Percentiles rank a stretch among this genome's conserved stretches.
Evolutionary conservation across 2,888 invertebrate genomes (phyloP).

Genomic region (Hofmannophila pseudospretella): DNA sequence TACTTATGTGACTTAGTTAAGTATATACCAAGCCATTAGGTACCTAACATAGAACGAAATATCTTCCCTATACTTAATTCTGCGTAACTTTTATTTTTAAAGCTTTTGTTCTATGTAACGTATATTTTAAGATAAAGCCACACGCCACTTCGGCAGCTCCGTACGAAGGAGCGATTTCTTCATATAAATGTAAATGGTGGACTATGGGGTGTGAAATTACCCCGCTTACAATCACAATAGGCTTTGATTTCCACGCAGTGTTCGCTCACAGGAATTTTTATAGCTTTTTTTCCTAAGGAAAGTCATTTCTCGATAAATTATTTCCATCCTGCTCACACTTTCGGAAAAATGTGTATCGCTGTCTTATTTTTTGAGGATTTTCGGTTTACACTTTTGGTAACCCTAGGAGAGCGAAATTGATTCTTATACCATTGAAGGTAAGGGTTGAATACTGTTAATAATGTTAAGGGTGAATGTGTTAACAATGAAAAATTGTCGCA

Average conservation of each 20-base stretch:
- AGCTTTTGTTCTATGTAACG: too few relatives aligned
- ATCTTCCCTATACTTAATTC: too few relatives aligned
- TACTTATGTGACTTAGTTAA: too few relatives aligned
- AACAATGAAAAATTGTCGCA: not conserved
- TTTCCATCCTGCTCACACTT: too few relatives aligned
- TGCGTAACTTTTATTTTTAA: too few relatives aligned
- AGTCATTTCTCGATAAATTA: too few relatives aligned
- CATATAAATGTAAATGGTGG: slow-evolving; percentile 59
- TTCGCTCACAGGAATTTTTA: slow-evolving; percentile 13
- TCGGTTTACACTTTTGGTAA: not conserved
- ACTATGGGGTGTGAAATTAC: slow-evolving; percentile 39
- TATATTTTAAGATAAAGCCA: too few relatives aligned
- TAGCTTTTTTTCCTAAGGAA: not conserved
- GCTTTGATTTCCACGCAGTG: slow-evolving; percentile 41
- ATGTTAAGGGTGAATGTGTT: not conserved
- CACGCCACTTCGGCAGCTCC: slow-evolving; percentile 2
- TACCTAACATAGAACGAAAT: too few relatives aligned
- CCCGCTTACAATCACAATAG: slow-evolving; percentile 42
- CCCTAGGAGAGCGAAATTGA: not conserved
- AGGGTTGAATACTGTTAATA: not conserved
- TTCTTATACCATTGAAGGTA: not conserved
- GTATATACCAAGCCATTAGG: too few relatives aligned
- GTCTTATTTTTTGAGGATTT: too few relatives aligned
- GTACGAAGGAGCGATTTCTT: slow-evolving; percentile 34
- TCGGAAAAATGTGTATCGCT: too few relatives aligned